Evolutionary conservation across 2,113 vertebrate species (phyloP).

Genomic region (Ibidorhyncha struthersii): DNA sequence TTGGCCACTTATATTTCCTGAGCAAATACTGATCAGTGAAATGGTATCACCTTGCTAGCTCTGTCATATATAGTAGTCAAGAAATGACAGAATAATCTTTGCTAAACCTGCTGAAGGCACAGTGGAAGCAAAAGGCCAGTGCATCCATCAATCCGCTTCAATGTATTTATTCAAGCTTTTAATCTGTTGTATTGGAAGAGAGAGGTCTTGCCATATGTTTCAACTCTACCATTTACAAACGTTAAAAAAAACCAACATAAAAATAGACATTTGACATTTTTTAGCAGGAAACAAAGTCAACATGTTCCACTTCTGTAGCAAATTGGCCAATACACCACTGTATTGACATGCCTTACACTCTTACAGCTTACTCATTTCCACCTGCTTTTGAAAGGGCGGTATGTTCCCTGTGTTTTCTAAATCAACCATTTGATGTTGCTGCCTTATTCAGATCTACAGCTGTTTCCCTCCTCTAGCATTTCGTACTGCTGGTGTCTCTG

Average conservation of each 20-base stretch:
- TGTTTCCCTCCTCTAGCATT: not conserved
- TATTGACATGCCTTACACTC: not conserved
- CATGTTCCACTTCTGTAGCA: not conserved
- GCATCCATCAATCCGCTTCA: not conserved
- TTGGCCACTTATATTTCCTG: not conserved
- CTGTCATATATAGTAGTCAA: not conserved
- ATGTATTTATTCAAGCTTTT: not conserved
- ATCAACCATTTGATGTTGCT: not conserved
- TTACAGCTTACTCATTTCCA: not conserved
- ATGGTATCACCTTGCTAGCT: not conserved
- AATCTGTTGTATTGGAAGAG: not conserved
- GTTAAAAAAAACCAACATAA: not conserved
- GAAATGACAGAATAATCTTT: constrained; percentile 39
- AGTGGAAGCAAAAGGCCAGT: not conserved
- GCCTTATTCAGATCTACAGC: not conserved
- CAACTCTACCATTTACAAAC: not conserved
- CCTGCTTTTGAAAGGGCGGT: not conserved
- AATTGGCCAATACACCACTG: not conserved
- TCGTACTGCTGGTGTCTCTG: not conserved
- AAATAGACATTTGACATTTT: not conserved
- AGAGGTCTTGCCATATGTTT: not conserved
- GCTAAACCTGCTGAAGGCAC: constrained; percentile 12
- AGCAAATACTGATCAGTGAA: not conserved
- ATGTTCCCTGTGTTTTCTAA: not conserved
- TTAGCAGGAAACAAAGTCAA: not conserved